Evolutionary conservation across 1,140 invertebrate species (phyloP).

Genomic region (Drosophila kepulauana): DNA sequence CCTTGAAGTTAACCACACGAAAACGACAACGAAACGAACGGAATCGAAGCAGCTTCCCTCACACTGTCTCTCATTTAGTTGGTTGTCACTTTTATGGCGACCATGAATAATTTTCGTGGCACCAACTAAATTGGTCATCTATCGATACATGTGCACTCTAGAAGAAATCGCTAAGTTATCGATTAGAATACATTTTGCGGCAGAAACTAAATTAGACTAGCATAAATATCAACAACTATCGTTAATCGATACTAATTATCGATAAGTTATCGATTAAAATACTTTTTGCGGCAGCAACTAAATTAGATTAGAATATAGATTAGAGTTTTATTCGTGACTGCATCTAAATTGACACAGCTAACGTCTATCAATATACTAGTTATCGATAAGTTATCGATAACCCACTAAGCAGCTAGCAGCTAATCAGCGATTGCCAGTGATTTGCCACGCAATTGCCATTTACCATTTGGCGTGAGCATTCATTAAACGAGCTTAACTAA

Average conservation of each 20-base stretch:
- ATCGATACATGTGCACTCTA: constrained; percentile 18
- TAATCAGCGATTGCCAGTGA: constrained; percentile 6
- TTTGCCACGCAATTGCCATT: constrained; percentile 8
- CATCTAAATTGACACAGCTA: background rate
- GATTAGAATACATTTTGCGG: background rate
- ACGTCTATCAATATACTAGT: constrained; percentile 13
- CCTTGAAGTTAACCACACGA: constrained; percentile 32
- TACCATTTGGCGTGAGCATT: constrained; percentile 19
- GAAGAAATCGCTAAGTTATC: constrained; percentile 19
- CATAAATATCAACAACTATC: no score
- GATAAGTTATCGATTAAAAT: no score
- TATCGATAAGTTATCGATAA: constrained; percentile 28
- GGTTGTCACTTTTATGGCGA: constrained; percentile 47
- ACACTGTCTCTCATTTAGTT: constrained; percentile 1
- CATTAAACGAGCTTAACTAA: constrained; percentile 43
- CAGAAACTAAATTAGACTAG: no score
- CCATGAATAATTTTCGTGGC: constrained; percentile 41
- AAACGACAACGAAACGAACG: no score
- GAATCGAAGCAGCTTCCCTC: no score
- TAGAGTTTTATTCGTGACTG: background rate
- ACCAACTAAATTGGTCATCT: background rate
- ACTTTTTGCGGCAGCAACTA: no score
- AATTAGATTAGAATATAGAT: no score
- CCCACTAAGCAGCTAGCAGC: background rate
- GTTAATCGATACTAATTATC: no score